These are phyloP conservation scores for Leptonema lineaticorne DNA, from an alignment of 1,140 invertebrate genomes.

Conservation along the genomic window DNA sequence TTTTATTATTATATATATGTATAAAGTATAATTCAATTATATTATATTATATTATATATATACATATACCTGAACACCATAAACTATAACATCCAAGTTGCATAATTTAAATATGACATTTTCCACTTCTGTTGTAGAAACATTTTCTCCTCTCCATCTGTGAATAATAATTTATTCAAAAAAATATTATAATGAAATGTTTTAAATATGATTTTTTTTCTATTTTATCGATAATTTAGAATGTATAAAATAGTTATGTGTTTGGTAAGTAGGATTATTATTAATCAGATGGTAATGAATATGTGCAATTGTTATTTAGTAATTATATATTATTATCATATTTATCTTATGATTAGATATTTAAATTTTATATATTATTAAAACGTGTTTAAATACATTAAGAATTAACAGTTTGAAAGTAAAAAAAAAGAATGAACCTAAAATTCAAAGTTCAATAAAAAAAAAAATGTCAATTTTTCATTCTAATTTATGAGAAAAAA, in stretches of 20 bases:
- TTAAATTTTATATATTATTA: too few species aligned
- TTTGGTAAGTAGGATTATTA: not conserved
- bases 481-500: not conserved
- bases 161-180: too few species aligned
- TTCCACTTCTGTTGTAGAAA: constrained; percentile 94
- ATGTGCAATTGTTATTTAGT: not conserved
- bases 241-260: too few species aligned
- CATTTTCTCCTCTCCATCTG: constrained; percentile 94
- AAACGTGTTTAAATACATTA: too few species aligned
- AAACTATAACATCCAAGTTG: constrained; percentile 74
- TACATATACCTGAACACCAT: constrained; percentile 80
- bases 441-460: too few species aligned
- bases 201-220: too few species aligned
- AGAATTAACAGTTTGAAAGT: too few species aligned
- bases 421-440: too few species aligned
- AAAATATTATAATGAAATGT: too few species aligned
- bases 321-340: not conserved
- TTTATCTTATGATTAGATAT: not conserved
- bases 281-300: not conserved
- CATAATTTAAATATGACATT: constrained; percentile 82
- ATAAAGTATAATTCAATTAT: not conserved
- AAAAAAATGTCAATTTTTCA: too few species aligned
- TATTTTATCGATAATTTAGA: too few species aligned
- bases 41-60: not conserved
- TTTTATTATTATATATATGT: not conserved